Evolutionary conservation across 2,113 vertebrate species (phyloP).

Genomic region (Mola mola): DNA sequence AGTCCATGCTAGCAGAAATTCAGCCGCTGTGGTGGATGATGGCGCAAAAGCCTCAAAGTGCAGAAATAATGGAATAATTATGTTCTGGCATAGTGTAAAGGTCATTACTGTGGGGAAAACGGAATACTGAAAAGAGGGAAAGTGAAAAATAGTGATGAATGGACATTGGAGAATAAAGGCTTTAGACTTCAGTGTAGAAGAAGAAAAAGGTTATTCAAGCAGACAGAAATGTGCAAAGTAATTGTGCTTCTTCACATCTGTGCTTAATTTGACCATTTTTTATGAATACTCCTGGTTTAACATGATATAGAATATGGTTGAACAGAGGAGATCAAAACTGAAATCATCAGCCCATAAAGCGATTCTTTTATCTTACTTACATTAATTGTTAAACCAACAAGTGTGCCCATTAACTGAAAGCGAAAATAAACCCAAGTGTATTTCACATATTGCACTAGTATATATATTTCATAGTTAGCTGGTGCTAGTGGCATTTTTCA

Average conservation of each 20-base stretch:
- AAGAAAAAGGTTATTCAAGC: conserved; percentile 4
- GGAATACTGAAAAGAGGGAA: conserved; percentile 15
- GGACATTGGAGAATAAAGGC: conserved; percentile 4
- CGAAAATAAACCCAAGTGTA: too few relatives aligned
- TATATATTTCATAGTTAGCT: too few relatives aligned
- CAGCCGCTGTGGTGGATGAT: conserved; percentile 19
- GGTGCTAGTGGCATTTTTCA: too few relatives aligned
- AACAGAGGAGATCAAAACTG: neutral
- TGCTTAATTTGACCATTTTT: neutral
- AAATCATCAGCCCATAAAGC: too few relatives aligned
- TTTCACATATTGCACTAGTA: too few relatives aligned
- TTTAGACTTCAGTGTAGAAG: conserved; percentile 7
- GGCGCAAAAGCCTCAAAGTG: conserved; percentile 29
- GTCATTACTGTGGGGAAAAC: conserved; percentile 41
- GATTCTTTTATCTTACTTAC: neutral
- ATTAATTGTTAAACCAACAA: neutral
- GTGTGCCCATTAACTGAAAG: neutral
- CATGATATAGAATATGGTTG: neutral
- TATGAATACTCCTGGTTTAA: too few relatives aligned
- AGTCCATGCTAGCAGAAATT: conserved; percentile 35
- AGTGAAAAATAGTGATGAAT: conserved; percentile 34
- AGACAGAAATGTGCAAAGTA: neutral
- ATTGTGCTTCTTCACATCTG: neutral
- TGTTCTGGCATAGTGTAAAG: conserved; percentile 23
- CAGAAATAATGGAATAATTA: conserved; percentile 52